Percentiles rank a stretch among this genome's conserved stretches.
phyloP scores from a whole-genome alignment of 1,140 invertebrate species.

The Bombus sylvicola region DNA sequence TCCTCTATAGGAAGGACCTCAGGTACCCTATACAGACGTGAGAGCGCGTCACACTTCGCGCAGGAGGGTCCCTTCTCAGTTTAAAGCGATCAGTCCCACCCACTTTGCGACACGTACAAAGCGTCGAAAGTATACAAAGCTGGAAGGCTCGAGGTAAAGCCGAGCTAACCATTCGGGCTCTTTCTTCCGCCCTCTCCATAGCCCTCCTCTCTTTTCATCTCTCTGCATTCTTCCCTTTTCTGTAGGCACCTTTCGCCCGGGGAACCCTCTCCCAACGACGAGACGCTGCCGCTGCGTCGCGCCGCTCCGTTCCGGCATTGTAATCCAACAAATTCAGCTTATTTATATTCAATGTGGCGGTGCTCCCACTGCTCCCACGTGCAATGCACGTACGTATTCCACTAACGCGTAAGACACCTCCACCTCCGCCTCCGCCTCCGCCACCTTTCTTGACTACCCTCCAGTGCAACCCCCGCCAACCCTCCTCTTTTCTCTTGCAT shows the following conservation, averaged over 20 bases:
- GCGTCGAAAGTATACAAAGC: slow-evolving; percentile 66
- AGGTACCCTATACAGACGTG: slow-evolving; percentile 15
- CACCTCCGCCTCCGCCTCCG: neutral
- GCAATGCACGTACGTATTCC: slow-evolving; percentile 70
- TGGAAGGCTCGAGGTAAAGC: slow-evolving; percentile 42
- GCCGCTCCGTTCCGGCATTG: slow-evolving; percentile 65
- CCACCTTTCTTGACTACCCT: neutral
- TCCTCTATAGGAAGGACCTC: slow-evolving; percentile 16
- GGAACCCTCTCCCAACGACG: neutral
- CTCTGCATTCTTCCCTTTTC: neutral
- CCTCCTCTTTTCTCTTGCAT: neutral
- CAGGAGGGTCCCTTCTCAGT: slow-evolving; percentile 54
- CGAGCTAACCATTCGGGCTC: slow-evolving; percentile 38
- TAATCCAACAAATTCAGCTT: slow-evolving; percentile 72
- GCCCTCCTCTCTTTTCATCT: neutral
- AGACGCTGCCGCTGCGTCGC: slow-evolving; percentile 8
- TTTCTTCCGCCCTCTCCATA: slow-evolving; percentile 28
- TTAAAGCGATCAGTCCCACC: slow-evolving; percentile 70
- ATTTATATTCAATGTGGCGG: slow-evolving; percentile 72
- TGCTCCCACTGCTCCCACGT: slow-evolving; percentile 60
- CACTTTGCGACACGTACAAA: slow-evolving; percentile 69
- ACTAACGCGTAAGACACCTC: slow-evolving; percentile 62
- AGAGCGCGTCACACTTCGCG: slow-evolving; percentile 43
- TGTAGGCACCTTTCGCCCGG: slow-evolving; percentile 6
- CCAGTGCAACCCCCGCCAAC: neutral